These are phyloP conservation scores for Heliconius ismenius DNA, from an alignment of 2,888 invertebrate species.

Conservation along the genomic window DNA sequence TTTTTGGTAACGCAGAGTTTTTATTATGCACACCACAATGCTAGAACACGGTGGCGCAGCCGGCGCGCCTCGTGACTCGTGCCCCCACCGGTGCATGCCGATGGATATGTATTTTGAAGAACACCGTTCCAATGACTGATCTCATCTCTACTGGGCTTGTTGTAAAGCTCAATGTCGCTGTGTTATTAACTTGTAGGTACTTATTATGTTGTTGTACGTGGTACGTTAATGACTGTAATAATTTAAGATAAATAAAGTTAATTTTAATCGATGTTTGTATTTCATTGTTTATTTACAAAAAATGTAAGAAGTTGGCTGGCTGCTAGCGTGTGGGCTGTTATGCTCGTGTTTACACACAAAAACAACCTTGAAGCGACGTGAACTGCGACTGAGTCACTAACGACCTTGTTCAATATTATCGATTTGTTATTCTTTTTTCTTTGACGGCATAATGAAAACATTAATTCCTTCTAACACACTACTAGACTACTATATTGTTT, in stretches of 20 bases:
- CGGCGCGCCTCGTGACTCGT: slow-evolving; percentile 53
- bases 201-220: slow-evolving; percentile 66
- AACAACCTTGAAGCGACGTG: slow-evolving; percentile 66
- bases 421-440: slow-evolving; percentile 39
- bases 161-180: slow-evolving; percentile 75
- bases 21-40: slow-evolving; percentile 63
- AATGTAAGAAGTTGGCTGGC: slow-evolving; percentile 40
- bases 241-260: slow-evolving; percentile 68
- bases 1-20: slow-evolving; percentile 68
- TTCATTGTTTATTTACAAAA: slow-evolving; percentile 52
- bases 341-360: slow-evolving; percentile 75
- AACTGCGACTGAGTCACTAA: slow-evolving; percentile 37
- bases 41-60: slow-evolving; percentile 53
- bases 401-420: slow-evolving; percentile 49
- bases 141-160: slow-evolving; percentile 75
- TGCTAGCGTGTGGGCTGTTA: slow-evolving; percentile 33
- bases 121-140: slow-evolving; percentile 75
- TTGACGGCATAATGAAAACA: slow-evolving; percentile 2
- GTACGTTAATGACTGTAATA: slow-evolving; percentile 72
- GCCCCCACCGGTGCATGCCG: slow-evolving; percentile 47
- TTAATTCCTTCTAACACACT: background rate
- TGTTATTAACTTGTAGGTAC: slow-evolving; percentile 78
- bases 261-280: slow-evolving; percentile 48
- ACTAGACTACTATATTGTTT: background rate
- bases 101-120: slow-evolving; percentile 55